A percentile compares a stretch with the other conserved stretches of the same genome.
These are phyloP conservation scores for Hypotaenidia philippensis DNA, from an alignment of 2,797 vertebrate species.

Conservation along the genomic window DNA sequence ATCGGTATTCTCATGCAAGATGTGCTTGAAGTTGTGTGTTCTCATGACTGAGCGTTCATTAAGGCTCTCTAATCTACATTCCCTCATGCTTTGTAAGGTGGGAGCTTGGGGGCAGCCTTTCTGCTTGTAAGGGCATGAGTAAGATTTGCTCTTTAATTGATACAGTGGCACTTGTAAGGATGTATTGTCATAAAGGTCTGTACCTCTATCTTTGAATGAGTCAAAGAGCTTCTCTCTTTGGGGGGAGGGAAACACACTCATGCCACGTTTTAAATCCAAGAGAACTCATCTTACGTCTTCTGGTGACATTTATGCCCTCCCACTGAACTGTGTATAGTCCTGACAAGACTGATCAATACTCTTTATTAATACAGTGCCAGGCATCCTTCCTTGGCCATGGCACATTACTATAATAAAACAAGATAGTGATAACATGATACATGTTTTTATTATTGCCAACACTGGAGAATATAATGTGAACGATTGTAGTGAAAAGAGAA, in stretches of 20 bases:
- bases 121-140: neutral
- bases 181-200: neutral
- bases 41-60: neutral
- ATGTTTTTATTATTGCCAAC: rapidly evolving
- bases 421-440: neutral
- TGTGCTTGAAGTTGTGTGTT: neutral
- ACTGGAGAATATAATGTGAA: neutral
- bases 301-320: neutral
- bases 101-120: neutral
- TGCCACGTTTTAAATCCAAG: neutral
- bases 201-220: neutral
- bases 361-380: neutral
- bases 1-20: neutral
- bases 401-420: neutral
- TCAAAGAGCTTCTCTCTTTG: neutral
- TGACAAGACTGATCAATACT: neutral
- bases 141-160: neutral
- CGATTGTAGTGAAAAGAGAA: neutral
- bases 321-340: neutral
- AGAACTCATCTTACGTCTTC: neutral
- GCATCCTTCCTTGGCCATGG: neutral
- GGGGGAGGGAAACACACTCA: neutral
- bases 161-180: neutral
- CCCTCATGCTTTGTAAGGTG: neutral
- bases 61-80: neutral